Evolutionary conservation across 2,888 invertebrate species (phyloP).

Genomic region (Tenthredo scrophulariae): DNA sequence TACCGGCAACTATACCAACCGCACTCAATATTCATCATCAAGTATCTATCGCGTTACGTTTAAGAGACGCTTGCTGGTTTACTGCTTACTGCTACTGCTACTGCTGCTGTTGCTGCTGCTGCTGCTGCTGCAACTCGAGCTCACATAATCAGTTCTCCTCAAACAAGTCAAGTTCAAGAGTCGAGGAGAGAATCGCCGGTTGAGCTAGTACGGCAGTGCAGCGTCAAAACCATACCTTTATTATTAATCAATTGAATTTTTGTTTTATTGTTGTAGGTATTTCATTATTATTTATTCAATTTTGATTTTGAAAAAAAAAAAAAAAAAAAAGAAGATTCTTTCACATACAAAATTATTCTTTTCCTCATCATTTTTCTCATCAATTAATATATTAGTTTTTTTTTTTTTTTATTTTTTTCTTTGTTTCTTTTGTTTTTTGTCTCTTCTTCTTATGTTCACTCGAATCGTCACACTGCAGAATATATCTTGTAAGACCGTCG

Average conservation of each 20-base stretch:
- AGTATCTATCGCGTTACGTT: not conserved
- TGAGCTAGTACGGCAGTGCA: not conserved
- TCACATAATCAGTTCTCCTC: not conserved
- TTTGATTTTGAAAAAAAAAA: no score
- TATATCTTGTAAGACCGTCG: constrained; percentile 28
- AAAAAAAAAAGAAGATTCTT: no score
- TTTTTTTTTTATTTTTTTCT: not conserved
- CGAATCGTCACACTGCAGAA: constrained; percentile 5
- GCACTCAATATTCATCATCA: not conserved
- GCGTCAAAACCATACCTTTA: not conserved
- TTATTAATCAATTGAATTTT: not conserved
- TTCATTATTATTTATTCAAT: no score
- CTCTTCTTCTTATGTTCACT: not conserved
- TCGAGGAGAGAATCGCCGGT: not conserved
- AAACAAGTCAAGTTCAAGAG: not conserved
- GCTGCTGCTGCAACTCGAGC: not conserved
- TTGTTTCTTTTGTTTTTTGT: not conserved
- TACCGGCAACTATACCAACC: not conserved
- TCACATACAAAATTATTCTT: no score
- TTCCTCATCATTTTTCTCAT: no score
- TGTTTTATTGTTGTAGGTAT: no score
- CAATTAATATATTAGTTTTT: not conserved
- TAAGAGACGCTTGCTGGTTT: not conserved
- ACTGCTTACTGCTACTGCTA: not conserved
- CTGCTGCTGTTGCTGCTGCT: not conserved